Percentiles rank a stretch among this genome's conserved stretches.
phyloP scores from a whole-genome alignment of 2,888 invertebrate species.

The Troglohyphantes excavatus region DNA sequence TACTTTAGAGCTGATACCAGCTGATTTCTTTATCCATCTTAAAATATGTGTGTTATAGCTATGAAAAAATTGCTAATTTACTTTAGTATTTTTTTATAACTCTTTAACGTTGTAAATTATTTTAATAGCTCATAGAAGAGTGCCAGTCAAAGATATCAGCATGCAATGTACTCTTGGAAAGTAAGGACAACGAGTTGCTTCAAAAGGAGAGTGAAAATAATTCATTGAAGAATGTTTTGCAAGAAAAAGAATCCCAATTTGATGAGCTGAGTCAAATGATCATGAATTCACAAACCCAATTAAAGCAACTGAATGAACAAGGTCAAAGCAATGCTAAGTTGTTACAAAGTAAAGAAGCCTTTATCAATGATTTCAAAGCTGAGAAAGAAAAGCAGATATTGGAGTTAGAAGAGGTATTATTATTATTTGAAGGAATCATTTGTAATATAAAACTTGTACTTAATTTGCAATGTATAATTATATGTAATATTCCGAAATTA shows the following conservation, averaged over 20 bases:
- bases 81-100: too few species aligned
- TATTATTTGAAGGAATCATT: too few species aligned
- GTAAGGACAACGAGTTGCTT: slow-evolving; percentile 4
- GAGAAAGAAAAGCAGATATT: slow-evolving; percentile 54
- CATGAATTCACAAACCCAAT: slow-evolving; percentile 34
- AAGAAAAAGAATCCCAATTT: slow-evolving; percentile 65
- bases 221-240: slow-evolving; percentile 22
- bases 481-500: not conserved
- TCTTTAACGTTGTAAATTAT: not conserved
- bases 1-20: too few species aligned
- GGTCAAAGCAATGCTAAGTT: slow-evolving; percentile 47
- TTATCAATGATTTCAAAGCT: slow-evolving; percentile 63
- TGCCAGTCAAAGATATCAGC: slow-evolving; percentile 39
- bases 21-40: too few species aligned
- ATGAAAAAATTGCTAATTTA: too few species aligned
- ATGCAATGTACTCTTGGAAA: slow-evolving; percentile 16
- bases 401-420: slow-evolving; percentile 39
- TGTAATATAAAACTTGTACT: not conserved
- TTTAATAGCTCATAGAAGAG: slow-evolving; percentile 38
- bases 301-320: slow-evolving; percentile 29
- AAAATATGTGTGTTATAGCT: too few species aligned
- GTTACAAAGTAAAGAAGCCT: slow-evolving; percentile 49
- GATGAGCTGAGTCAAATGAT: slow-evolving; percentile 53
- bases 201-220: slow-evolving; percentile 36
- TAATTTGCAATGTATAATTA: not conserved